These are phyloP conservation scores for Sceloporus tristichus DNA, from an alignment of 2,113 vertebrate species.

Conservation along the genomic window DNA sequence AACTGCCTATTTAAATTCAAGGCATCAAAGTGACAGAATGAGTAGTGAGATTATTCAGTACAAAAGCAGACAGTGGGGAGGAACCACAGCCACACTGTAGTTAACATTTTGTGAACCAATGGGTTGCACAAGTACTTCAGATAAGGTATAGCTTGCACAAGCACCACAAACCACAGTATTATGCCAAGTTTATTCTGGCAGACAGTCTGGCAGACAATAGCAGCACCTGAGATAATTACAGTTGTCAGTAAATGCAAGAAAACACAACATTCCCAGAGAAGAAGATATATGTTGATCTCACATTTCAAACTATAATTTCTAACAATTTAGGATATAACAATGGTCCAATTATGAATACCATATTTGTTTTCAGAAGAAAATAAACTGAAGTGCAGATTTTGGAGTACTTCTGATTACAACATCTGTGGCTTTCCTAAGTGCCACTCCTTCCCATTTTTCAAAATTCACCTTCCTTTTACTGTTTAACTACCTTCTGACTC, in stretches of 20 bases:
- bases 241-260: background rate
- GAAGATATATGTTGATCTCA: background rate
- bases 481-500: background rate
- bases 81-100: background rate
- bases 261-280: background rate
- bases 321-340: background rate
- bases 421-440: background rate
- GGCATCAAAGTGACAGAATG: background rate
- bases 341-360: background rate
- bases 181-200: background rate
- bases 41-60: background rate
- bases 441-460: background rate
- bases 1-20: background rate
- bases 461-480: background rate
- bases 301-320: background rate
- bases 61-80: background rate
- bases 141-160: background rate
- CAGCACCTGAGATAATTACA: background rate
- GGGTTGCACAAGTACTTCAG: background rate
- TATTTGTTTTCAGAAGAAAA: background rate
- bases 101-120: background rate
- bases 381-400: background rate
- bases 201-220: background rate
- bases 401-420: background rate
- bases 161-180: background rate